Conservation (phyloP, 2,113 vertebrate species). For the Cervus canadensis region DNA sequence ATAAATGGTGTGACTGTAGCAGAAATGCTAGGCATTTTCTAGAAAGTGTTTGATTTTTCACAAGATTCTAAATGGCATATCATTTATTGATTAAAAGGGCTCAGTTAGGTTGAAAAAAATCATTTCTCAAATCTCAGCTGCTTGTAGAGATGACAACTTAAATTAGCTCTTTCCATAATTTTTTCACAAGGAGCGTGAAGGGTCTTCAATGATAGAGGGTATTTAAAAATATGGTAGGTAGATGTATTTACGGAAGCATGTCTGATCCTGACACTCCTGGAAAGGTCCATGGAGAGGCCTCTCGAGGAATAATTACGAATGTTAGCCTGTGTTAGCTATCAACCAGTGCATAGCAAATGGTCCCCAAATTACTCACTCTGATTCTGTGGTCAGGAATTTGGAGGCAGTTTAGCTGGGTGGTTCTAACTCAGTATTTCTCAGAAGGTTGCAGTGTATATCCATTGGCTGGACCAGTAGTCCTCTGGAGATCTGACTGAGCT, state of each 20-base stretch:
- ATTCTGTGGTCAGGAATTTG: background rate
- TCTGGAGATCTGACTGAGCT: background rate
- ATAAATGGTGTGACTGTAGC: background rate
- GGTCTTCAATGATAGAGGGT: rapidly evolving
- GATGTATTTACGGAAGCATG: background rate
- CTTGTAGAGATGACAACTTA: background rate
- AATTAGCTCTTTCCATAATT: background rate
- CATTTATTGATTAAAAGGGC: background rate
- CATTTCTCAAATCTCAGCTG: background rate
- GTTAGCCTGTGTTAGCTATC: background rate
- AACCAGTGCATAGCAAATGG: background rate
- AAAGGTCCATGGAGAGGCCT: background rate
- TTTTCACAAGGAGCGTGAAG: background rate
- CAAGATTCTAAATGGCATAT: background rate
- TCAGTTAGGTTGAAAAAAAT: background rate
- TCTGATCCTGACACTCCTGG: background rate
- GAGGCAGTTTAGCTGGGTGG: background rate
- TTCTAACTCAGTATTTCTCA: background rate
- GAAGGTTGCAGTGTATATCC: background rate
- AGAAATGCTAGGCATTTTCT: background rate
- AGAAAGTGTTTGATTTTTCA: background rate
- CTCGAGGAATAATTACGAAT: background rate
- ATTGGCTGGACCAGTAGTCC: background rate
- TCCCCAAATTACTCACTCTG: no score
- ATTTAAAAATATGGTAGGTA: background rate